Base-by-base conservation (phyloP, 1,140 invertebrate genomes). In the Andrena cerasifolii region DNA sequence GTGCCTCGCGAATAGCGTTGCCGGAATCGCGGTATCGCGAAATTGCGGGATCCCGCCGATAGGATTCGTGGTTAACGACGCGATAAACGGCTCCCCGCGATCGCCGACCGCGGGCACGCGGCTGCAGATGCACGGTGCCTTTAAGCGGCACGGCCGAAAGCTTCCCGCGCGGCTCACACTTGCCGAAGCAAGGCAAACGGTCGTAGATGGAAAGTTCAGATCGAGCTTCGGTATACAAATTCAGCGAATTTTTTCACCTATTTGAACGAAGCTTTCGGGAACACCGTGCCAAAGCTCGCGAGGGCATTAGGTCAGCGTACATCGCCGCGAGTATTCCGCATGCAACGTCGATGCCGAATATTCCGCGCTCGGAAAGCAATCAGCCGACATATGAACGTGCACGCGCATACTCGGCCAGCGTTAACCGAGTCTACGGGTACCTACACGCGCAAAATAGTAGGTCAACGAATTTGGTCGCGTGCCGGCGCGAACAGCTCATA, bases 381-480 rank as follows among this genome's bases (percentile, higher is more conserved):
- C 61, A 74, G 43, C 47, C 26, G 12, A 12, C 14, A n/a, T n/a
- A n/a, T n/a, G 26, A 24, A 54, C 61, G 47, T 33, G n/a, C 47
- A 28, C 24, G 47, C 16, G n/a, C 47, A 21, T 40, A 36, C 18
- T 16, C 16, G 5, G 16, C 0, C 54, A 7, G 54, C 21, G 33
- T 43, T 36, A 40, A 61, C 24, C 40, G 31, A 21, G 40, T 36
- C 28, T 62, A 10, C 10, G 10, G 36, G 10, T 10, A 5, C 10
- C 36, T 40, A 40, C 10, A 70, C 43, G 66, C 47, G 70, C 21
- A 45, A 78, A 78, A 74, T 75, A 75, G 71, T 75, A 75, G 71
- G 78, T 79, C 71, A 66, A 79, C 71, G 71, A 67, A 72, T 75
- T 67, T 40, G n/a, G 62, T 79, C 72, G 71, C 71, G 61, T 75